phyloP scores from a whole-genome alignment of 1,140 invertebrate genomes.

The Nomia melanderi region DNA sequence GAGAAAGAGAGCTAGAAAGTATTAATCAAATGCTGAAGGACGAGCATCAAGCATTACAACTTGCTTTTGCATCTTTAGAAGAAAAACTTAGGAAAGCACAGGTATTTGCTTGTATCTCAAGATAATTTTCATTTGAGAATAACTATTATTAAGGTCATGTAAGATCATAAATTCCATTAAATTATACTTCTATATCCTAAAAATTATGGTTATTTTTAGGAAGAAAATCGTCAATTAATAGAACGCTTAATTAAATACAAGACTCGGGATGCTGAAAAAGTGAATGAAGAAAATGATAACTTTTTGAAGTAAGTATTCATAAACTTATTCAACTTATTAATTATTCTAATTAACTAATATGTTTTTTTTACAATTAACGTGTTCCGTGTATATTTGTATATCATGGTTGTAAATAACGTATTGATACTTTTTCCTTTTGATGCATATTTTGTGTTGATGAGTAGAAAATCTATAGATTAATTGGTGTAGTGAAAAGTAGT shows the following conservation, averaged over 20 bases:
- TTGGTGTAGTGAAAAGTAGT: not conserved
- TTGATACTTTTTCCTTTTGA: not conserved
- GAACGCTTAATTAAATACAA: constrained; percentile 95
- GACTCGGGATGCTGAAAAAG: constrained; percentile 95
- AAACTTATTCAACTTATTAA: constrained; percentile 17
- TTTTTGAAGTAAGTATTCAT: constrained; percentile 89
- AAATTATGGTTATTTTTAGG: constrained; percentile 82
- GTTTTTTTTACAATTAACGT: not conserved
- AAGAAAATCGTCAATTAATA: constrained; percentile 94
- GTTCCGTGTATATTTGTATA: not conserved
- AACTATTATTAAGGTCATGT: not conserved
- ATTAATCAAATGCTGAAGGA: constrained; percentile 94
- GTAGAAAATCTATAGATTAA: not conserved
- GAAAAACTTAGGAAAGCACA: constrained; percentile 93
- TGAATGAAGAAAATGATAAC: constrained; percentile 97
- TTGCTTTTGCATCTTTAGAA: constrained; percentile 93
- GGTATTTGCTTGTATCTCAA: constrained; percentile 80
- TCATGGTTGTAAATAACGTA: not conserved
- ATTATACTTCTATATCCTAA: too few relatives aligned
- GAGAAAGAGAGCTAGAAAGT: constrained; percentile 87
- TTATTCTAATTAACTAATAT: not conserved
- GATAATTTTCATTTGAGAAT: not conserved
- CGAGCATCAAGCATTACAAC: constrained; percentile 96
- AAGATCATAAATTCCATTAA: not conserved
- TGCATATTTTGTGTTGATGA: not conserved